A percentile compares a stretch with the other conserved stretches of the same genome.
Evolutionary conservation across 2,113 vertebrate species (phyloP).

Genomic region (Sander vitreus): DNA sequence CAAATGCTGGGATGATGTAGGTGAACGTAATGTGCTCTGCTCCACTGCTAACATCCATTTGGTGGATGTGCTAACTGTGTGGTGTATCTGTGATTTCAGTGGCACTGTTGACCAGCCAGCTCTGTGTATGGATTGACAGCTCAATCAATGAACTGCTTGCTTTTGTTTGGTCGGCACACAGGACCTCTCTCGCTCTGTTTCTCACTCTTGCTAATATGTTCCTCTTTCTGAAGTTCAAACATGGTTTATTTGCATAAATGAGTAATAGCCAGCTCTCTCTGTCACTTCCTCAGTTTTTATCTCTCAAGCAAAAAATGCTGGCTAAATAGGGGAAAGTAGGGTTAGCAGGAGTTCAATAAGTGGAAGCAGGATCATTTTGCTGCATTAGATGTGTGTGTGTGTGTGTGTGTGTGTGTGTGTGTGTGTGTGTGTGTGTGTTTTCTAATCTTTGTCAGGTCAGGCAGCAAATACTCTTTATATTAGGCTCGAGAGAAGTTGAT

Average conservation of each 20-base stretch:
- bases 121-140: constrained; percentile 59
- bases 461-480: neutral
- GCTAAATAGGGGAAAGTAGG: constrained; percentile 40
- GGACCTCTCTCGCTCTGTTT: neutral
- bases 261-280: constrained; percentile 11
- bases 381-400: constrained; percentile 46
- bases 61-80: neutral
- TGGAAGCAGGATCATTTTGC: constrained; percentile 53
- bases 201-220: neutral
- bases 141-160: constrained; percentile 53
- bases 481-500: neutral
- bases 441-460: neutral
- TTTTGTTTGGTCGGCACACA: constrained; percentile 33
- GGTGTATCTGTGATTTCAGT: constrained; percentile 22
- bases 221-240: constrained; percentile 25
- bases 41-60: neutral
- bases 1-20: neutral
- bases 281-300: constrained; percentile 24
- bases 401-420: constrained; percentile 14
- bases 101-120: constrained; percentile 33
- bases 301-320: constrained; percentile 25
- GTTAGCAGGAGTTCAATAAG: constrained; percentile 60
- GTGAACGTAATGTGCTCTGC: neutral
- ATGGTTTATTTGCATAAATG: constrained; percentile 38
- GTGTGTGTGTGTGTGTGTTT: neutral